Evolutionary conservation across 2,113 vertebrate genomes (phyloP), one percentile per base, ranked within the genome.

Genomic region (Polypterus bichir): DNA sequence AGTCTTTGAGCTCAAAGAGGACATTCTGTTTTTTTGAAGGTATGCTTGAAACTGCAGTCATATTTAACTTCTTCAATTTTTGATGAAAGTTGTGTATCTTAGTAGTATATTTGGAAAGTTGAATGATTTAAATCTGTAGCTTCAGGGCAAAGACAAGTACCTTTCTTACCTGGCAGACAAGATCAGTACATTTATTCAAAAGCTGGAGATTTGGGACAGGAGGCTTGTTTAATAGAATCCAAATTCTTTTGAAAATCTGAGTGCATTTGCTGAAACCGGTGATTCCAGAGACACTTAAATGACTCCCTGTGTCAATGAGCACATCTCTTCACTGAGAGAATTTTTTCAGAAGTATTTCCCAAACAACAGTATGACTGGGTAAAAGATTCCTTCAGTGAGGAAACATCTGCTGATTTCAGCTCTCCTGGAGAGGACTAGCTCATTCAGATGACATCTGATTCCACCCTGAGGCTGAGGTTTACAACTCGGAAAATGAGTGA

Each of bases 1-100:
- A 27, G 27, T 27, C 27, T 69, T 66, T 69, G 68, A 66, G 59
- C 59, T 70, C 59, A 55, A 64, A 69, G 63, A 64, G 61, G 1
- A 69, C 54, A 71, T 71, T 47, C 54, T 7, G 53, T 47, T 54
- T n/a, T 63, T 62, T 59, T 60, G 58, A 56, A 53, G 46, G 59
- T 48, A 59, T 49, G 60, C 47, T 58, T 62, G 60, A 66, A 0
- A 5, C 44, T 7, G 45, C 60, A 52, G 48, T 5, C 54, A 27
- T 27, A 27, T 27, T 27, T 27, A 27, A 27, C 27, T 27, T 27
- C 2, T 27, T 27, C 27, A 62, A 62, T 44, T 62, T 62, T 54
- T 62, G 55, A 51, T 44, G n/a, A 67, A 67, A 63, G 52, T 60
- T 46, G 61, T 54, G 44, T 67, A 67, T 10, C 57, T 64, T 44